Evolutionary conservation across 1,140 invertebrate species (phyloP).

Genomic region (Drosophila santomea): DNA sequence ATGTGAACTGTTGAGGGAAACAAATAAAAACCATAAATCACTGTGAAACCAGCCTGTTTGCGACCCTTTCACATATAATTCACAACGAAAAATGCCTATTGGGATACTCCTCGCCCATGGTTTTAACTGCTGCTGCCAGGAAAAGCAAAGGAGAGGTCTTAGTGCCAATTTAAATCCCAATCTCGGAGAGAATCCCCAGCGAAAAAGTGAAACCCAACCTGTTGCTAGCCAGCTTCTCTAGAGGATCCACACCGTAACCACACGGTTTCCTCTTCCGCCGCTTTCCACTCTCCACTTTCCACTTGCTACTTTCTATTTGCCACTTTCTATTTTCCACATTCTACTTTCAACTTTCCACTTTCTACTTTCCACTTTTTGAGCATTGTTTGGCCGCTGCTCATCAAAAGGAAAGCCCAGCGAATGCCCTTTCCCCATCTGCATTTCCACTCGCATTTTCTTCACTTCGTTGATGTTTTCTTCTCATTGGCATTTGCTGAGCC

Average conservation of each 20-base stretch:
- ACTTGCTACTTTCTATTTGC: neutral
- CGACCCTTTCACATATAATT: too few species aligned
- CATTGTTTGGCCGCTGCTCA: constrained; percentile 26
- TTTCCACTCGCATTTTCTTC: constrained; percentile 13
- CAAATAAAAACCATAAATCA: too few species aligned
- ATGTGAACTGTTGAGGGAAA: too few species aligned
- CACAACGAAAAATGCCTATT: neutral
- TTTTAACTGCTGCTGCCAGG: too few species aligned
- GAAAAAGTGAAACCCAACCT: constrained; percentile 20
- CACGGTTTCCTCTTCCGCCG: constrained; percentile 15
- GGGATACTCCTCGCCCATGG: neutral
- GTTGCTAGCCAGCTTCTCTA: constrained; percentile 14
- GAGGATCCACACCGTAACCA: constrained; percentile 12
- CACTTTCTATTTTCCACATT: neutral
- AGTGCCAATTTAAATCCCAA: constrained; percentile 2
- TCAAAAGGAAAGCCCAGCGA: constrained; percentile 39
- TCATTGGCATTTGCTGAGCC: constrained; percentile 50
- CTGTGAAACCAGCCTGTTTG: too few species aligned
- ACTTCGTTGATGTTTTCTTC: constrained; percentile 58
- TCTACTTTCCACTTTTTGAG: constrained; percentile 7
- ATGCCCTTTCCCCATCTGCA: neutral
- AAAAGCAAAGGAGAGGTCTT: neutral
- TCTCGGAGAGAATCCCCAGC: constrained; percentile 2
- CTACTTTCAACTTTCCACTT: neutral
- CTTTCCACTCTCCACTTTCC: constrained; percentile 4